Evolutionary conservation across 1,140 invertebrate genomes (phyloP).

Genomic region (Chironomus striatipennis): DNA sequence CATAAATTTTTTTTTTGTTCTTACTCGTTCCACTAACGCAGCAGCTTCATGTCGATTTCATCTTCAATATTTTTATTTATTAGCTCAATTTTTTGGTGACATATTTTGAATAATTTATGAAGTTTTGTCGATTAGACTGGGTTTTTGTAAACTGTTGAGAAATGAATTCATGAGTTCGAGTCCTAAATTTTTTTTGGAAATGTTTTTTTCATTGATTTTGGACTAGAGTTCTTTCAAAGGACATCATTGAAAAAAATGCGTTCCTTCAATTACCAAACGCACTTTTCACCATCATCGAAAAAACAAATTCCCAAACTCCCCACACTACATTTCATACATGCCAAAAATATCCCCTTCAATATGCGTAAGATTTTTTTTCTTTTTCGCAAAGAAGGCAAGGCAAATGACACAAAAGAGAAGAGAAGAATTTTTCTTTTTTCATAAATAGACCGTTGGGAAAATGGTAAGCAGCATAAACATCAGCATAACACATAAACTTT

Average conservation of each 20-base stretch:
- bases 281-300: no score
- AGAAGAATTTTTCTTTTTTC: neutral
- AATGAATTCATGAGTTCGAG: no score
- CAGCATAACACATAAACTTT: neutral
- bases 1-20: neutral
- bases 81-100: neutral
- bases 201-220: no score
- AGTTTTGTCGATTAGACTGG: neutral
- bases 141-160: no score
- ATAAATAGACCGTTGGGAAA: conserved; percentile 19
- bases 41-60: neutral
- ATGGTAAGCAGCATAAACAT: neutral
- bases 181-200: no score
- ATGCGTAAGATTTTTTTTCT: neutral
- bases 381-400: neutral
- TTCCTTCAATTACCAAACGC: neutral
- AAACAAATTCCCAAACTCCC: no score
- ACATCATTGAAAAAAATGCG: no score
- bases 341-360: no score
- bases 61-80: neutral
- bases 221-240: no score
- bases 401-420: neutral
- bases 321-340: no score
- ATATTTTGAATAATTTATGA: neutral
- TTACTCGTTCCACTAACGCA: neutral